Evolutionary conservation across 1,140 invertebrate species (phyloP), one percentile per base, ranked within the genome.

Genomic region (Bombus vancouverensis): DNA sequence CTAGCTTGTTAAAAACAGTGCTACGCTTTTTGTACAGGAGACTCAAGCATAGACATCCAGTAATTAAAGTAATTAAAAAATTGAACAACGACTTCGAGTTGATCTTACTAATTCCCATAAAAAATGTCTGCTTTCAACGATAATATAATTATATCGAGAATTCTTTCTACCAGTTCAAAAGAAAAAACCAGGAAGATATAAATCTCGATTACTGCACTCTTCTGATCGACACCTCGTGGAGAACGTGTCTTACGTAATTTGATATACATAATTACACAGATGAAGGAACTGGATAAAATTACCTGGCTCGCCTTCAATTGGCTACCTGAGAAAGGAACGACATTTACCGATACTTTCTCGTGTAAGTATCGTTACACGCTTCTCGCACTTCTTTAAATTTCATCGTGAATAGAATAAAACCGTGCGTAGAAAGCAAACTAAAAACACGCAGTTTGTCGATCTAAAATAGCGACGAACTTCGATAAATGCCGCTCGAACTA

Each of bases 311-410:
- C 71, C 62, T 65, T 34, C 83, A 74, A 85, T 74, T 81, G 78
- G 83, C 59, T 74, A 73, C 47, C 70, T 66, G 78, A 81, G 78
- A 85, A 85, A 85, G 78, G 44, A 80, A 85, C 83, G 83, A 81
- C 83, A 68, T 85, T 81, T 42, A 74, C 57, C 78, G 71, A 74
- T 68, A 81, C 59, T 85, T 71, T 84, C 75, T 1, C n/a, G 37
- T 15, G n/a, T 37, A 42, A 77, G n/a, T 37, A 57, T 10, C 57
- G 57, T 28, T 39, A 13, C 75, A 3, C 37, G 34, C 1, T 37
- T n/a, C 2, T 28, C 28, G 8, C 4, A 5, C 32, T 44, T 28
- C 59, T 42, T 3, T 8, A 32, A 3, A 66, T 42, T 32, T 44
- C 39, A 12, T 28, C 28, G 39, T 0, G 12, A 66, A 79, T n/a